Base-by-base conservation (phyloP, 64 coral and sea anemone genomes). In the Stylophora pistillata region DNA sequence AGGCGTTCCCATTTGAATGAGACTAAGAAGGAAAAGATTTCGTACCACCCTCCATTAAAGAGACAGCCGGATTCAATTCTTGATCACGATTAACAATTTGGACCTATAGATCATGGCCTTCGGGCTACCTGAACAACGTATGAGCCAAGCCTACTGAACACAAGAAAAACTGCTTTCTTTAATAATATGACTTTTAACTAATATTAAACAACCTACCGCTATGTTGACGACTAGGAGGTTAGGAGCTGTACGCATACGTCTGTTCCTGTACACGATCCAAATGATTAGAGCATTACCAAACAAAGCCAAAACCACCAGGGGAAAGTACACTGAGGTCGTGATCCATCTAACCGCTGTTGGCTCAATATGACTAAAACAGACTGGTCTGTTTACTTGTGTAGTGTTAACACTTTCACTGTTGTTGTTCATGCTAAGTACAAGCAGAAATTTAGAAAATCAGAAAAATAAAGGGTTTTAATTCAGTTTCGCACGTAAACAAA, bases 161-260 rank as follows among this genome's bases (percentile, higher is more conserved):
- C n/a, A n/a, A n/a, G n/a, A n/a, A n/a, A n/a, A n/a, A n/a, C n/a
- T n/a, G n/a, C n/a, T n/a, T n/a, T n/a, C n/a, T n/a, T n/a, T n/a
- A n/a, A n/a, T n/a, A n/a, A n/a, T n/a, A n/a, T n/a, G n/a, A n/a
- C n/a, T n/a, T n/a, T n/a, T n/a, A n/a, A n/a, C n/a, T n/a, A n/a
- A n/a, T n/a, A n/a, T n/a, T n/a, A n/a, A 9, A 28, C 78, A 31
- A 54, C 88, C 74, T 18, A 90, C 78, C n/a, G 88, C 88, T 53
- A 90, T 90, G 54, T 90, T 90, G 26, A 81, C 71, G 9, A 90
- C 83, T 15, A 90, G 88, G 29, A 52, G 75, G 78, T 90, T 90
- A 13, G 88, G 81, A 58, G 88, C 54, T 10, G 88, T 81, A 21
- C 73, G 63, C 41, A 90, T 71, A 9, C 78, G 16, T 25, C 68